phyloP scores from a whole-genome alignment of 2,113 vertebrate genomes.

The Brevimyrus niger region DNA sequence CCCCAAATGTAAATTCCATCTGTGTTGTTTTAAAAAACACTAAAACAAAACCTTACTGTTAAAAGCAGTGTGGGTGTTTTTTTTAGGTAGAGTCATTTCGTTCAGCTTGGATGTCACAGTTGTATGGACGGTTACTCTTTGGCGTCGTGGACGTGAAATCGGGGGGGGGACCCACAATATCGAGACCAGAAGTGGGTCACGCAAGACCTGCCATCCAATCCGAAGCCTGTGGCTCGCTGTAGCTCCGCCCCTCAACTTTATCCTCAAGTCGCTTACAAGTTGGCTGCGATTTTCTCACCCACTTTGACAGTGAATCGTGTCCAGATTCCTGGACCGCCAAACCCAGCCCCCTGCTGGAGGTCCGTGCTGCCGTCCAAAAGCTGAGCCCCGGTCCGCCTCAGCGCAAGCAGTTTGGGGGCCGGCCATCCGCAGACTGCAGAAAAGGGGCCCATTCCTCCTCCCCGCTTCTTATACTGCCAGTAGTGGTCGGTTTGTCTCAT shows the following conservation, averaged over 20 bases:
- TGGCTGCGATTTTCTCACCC: slow-evolving; percentile 24
- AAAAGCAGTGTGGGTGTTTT: background rate
- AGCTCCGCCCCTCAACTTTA: background rate
- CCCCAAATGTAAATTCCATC: slow-evolving; percentile 14
- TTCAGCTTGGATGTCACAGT: background rate
- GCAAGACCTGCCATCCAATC: background rate
- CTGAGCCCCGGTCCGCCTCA: background rate
- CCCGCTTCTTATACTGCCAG: background rate
- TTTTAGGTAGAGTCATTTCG: background rate
- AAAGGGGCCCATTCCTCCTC: background rate
- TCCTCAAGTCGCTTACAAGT: slow-evolving; percentile 15
- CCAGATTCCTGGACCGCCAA: slow-evolving; percentile 22
- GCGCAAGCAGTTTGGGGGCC: background rate
- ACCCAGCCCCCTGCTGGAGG: background rate
- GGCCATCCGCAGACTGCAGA: background rate
- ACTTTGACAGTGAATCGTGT: slow-evolving; percentile 21
- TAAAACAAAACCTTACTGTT: slow-evolving; percentile 16
- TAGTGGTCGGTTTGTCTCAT: background rate
- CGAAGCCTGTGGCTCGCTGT: background rate
- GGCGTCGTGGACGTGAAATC: background rate
- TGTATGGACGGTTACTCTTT: background rate
- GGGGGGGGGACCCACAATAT: background rate
- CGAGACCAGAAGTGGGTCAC: background rate
- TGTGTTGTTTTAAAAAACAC: slow-evolving; percentile 7
- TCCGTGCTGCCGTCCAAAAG: background rate